Base-by-base conservation (phyloP, 2,797 vertebrate species). In the Gallinago nigripennis region DNA sequence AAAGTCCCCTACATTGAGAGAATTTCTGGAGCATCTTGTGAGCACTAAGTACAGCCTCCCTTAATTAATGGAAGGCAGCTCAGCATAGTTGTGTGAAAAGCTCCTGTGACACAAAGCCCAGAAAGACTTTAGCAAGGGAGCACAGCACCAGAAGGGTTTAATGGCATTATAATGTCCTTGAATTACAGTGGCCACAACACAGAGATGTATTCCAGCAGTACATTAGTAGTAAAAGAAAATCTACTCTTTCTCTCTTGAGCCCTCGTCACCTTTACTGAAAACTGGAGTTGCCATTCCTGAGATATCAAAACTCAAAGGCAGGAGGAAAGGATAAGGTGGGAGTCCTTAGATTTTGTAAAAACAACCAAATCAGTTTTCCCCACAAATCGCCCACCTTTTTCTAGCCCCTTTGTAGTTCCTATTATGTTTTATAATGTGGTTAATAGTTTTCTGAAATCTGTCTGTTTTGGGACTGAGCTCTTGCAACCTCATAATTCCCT, bases 81-180 rank as follows among this genome's bases (percentile, higher is more conserved):
- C 86, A 30, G 77, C 4, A 8, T 27, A 48, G 78, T 58, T 77
- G 77, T 86, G 56, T 86, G 94, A 95, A 95, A 95, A 92, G 82
- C 75, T 86, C 65, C 31, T n/a, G 93, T 70, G 68, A 78, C 18
- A 94, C 61, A 96, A 94, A 66, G 72, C 79, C 91, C 41, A 23
- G 64, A 63, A 94, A 93, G 72, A 70, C 69, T 95, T 79, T 86
- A 88, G 84, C 84, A 25, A 71, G 77, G 53, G 51, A 96, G 56
- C 56, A 21, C 30, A 63, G 69, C 78, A 73, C 66, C 80, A 82
- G 61, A 86, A 95, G 93, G 92, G 83, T 77, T 96, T 96, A 97
- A 94, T 90, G 80, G 90, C 79, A 63, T 95, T 94, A 85, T 77
- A 90, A 76, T 61, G 87, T 84, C 72, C 76, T 66, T 51, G 57